Evolutionary conservation across 2,797 vertebrate genomes (phyloP).

Genomic region (Sternotherus odoratus): DNA sequence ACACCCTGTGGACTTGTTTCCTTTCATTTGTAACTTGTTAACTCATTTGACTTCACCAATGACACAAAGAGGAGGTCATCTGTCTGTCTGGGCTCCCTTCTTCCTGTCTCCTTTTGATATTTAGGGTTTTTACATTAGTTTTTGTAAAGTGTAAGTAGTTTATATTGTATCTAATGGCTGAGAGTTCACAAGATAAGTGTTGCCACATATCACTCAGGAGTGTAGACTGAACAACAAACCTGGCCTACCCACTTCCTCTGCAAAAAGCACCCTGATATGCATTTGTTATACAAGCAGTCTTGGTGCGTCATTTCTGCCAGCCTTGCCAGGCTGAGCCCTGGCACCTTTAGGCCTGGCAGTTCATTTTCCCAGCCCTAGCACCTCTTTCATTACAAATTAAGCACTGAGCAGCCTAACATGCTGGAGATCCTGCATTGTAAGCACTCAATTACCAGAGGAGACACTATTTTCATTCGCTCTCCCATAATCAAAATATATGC

Average conservation of each 20-base stretch:
- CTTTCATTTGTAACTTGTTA: not conserved
- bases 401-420: not conserved
- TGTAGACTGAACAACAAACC: not conserved
- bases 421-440: not conserved
- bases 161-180: not conserved
- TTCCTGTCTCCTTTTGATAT: not conserved
- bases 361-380: too few relatives aligned
- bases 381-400: too few relatives aligned
- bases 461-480: not conserved
- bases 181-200: not conserved
- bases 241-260: not conserved
- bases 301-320: too few relatives aligned
- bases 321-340: too few relatives aligned
- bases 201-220: too few relatives aligned
- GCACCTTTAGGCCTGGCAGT: too few relatives aligned
- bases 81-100: not conserved
- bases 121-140: not conserved
- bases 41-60: not conserved
- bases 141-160: not conserved
- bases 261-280: not conserved
- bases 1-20: not conserved
- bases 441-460: not conserved
- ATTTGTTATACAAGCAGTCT: not conserved
- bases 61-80: not conserved
- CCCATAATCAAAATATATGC: not conserved